Evolutionary conservation across 1,140 invertebrate species (phyloP).

Genomic region (Macrocentrus cingulum): DNA sequence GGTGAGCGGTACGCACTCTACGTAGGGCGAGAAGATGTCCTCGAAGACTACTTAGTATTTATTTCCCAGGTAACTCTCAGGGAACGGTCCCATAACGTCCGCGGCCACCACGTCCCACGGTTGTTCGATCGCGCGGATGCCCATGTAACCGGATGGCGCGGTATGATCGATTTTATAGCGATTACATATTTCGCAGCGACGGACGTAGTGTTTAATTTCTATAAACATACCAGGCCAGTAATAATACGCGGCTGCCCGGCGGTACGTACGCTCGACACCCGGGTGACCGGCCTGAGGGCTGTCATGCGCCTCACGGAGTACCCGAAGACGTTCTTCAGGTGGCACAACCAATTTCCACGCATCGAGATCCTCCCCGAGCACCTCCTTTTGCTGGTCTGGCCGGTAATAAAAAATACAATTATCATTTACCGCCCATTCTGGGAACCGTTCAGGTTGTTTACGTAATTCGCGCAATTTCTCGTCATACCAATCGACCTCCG

Average conservation of each 20-base stretch:
- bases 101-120: constrained; percentile 38
- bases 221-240: constrained; percentile 40
- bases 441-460: background rate
- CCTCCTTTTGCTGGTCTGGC: background rate
- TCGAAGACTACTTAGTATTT: constrained; percentile 38
- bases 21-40: constrained; percentile 38
- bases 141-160: constrained; percentile 37
- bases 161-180: constrained; percentile 37
- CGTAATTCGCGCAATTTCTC: background rate
- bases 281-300: constrained; percentile 19
- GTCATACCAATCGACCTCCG: background rate
- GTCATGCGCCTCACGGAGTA: background rate
- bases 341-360: constrained; percentile 6
- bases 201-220: constrained; percentile 33
- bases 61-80: constrained; percentile 37
- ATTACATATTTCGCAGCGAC: too few species aligned
- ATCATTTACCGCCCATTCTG: background rate
- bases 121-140: constrained; percentile 19
- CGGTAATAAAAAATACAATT: background rate
- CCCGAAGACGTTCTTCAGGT: too few species aligned
- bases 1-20: constrained; percentile 41
- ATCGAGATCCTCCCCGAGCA: background rate
- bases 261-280: constrained; percentile 38
- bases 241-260: constrained; percentile 24
- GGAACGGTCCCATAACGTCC: constrained; percentile 45